A percentile compares a stretch with the other conserved stretches of the same genome.
Conservation (phyloP, 1,140 invertebrate species). For the Oedothorax gibbosus region DNA sequence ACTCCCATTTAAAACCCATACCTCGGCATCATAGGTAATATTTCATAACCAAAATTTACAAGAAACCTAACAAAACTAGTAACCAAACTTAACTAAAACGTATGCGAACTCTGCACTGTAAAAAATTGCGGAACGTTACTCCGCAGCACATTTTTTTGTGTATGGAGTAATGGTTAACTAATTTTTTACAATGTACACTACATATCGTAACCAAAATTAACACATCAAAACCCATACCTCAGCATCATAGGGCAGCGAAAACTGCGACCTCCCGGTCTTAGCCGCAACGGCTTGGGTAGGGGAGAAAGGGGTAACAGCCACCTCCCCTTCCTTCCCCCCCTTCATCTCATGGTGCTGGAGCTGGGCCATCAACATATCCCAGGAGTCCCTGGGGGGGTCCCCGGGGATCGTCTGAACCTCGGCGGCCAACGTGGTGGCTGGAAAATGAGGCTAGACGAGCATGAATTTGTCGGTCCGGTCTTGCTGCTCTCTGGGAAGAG, state of each 20-base stretch:
- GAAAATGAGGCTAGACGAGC: too few relatives aligned
- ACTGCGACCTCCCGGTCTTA: slow-evolving; percentile 45
- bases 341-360: slow-evolving; percentile 36
- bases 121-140: background rate
- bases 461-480: too few relatives aligned
- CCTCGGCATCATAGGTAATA: too few relatives aligned
- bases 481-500: too few relatives aligned
- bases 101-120: background rate
- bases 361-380: slow-evolving; percentile 57
- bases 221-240: slow-evolving; percentile 12
- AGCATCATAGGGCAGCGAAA: slow-evolving; percentile 49
- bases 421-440: slow-evolving; percentile 36
- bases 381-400: slow-evolving; percentile 46
- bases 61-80: too few relatives aligned
- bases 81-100: background rate
- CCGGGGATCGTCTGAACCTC: slow-evolving; percentile 42
- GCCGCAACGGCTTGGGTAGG: slow-evolving; percentile 45
- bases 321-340: slow-evolving; percentile 24
- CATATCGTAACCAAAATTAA: too few relatives aligned
- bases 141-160: background rate
- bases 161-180: too few relatives aligned
- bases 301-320: slow-evolving; percentile 21
- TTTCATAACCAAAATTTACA: too few relatives aligned
- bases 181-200: too few relatives aligned
- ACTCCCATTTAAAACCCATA: too few relatives aligned